A percentile compares a stretch with the other conserved stretches of the same genome.
phyloP scores from a whole-genome alignment of 2,113 vertebrate species.

The Paraplagusia blochii region DNA sequence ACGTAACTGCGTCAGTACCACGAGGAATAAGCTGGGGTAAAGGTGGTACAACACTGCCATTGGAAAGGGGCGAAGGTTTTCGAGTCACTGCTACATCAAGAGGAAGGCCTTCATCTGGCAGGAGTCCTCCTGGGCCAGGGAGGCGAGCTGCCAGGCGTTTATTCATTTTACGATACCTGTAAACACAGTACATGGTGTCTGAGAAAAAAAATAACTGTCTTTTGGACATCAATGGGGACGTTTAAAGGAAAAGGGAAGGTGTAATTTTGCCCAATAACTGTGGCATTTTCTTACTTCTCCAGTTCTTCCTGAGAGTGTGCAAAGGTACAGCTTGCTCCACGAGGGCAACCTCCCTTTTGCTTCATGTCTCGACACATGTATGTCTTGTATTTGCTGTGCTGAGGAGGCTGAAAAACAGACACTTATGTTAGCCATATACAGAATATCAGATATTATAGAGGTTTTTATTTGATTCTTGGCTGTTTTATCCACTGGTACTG shows the following conservation, averaged over 20 bases:
- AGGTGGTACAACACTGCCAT: conserved; percentile 81
- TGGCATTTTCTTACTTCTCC: conserved; percentile 86
- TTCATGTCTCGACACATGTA: conserved; percentile 99
- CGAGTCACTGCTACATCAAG: conserved; percentile 82
- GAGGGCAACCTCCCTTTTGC: conserved; percentile 95
- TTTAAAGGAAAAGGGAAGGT: not conserved
- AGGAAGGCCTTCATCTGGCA: conserved; percentile 83
- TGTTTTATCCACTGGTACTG: too few relatives aligned
- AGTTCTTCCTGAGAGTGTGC: conserved; percentile 98
- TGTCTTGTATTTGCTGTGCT: conserved; percentile 99
- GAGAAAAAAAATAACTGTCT: not conserved
- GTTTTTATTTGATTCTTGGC: too few relatives aligned
- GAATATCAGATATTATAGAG: too few relatives aligned
- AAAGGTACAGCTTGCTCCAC: conserved; percentile 96
- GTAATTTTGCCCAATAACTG: not conserved
- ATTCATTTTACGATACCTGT: conserved; percentile 97
- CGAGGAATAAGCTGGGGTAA: conserved; percentile 89
- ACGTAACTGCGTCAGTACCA: conserved; percentile 83
- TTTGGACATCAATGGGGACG: not conserved
- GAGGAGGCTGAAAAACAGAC: conserved; percentile 81
- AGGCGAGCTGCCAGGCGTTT: conserved; percentile 90
- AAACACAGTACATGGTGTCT: not conserved
- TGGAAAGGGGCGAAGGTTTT: conserved; percentile 86
- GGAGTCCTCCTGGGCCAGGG: conserved; percentile 79
- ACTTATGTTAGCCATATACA: not conserved